These are phyloP conservation scores for Yponomeuta evonymella DNA, from an alignment of 2,888 invertebrate species.

Conservation along the genomic window DNA sequence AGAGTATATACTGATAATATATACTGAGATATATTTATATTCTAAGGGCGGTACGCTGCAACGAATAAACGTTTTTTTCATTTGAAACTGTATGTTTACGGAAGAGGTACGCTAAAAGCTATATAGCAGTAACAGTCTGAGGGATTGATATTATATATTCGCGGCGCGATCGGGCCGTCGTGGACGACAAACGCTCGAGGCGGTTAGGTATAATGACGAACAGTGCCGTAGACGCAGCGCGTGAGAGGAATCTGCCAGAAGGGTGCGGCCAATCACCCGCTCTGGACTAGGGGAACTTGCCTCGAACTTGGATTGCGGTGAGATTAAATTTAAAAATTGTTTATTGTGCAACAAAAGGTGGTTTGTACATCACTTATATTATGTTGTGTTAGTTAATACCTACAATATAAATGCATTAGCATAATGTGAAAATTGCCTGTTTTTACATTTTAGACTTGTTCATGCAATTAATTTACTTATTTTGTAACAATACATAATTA, in stretches of 20 bases:
- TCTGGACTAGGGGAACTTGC: not conserved
- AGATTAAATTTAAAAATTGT: too few species aligned
- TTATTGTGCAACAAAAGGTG: too few species aligned
- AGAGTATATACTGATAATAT: too few species aligned
- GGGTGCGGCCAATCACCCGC: conserved; percentile 1
- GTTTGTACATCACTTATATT: too few species aligned
- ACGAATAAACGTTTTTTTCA: not conserved
- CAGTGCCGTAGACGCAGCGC: conserved; percentile 13
- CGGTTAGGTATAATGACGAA: conserved; percentile 18
- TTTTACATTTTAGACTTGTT: too few species aligned
- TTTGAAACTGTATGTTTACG: not conserved
- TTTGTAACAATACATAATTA: too few species aligned
- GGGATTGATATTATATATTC: conserved; percentile 16
- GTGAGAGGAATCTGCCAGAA: conserved; percentile 17
- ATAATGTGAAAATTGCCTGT: too few species aligned
- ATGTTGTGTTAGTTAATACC: too few species aligned
- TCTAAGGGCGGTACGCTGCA: too few species aligned
- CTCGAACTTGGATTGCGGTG: not conserved
- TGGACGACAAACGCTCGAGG: conserved; percentile 17
- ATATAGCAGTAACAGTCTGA: not conserved
- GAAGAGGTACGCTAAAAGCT: not conserved
- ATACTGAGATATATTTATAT: too few species aligned
- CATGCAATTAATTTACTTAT: too few species aligned
- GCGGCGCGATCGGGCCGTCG: conserved; percentile 16
- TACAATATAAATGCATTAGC: too few species aligned